Evolutionary conservation across 92 coral and sea anemone species (phyloP), one percentile per base, ranked within the genome.

Genomic region (Epizoanthus fatuus): DNA sequence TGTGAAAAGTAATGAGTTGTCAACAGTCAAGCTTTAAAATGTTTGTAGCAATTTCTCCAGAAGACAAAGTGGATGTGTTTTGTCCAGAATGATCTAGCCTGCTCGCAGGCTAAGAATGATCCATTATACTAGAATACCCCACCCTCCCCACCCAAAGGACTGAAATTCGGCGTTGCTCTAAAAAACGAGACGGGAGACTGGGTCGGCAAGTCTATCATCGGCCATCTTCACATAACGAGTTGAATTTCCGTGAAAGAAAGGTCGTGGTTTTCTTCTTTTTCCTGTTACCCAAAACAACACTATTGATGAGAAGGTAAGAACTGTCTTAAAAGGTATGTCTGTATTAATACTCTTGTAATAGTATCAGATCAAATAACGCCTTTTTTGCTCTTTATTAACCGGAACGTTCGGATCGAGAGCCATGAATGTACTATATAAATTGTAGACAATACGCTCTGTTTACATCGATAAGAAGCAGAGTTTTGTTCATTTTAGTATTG

Each of bases 381-480:
- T 49, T 49, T 49, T 10, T 12, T 40, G 19, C 11, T 25, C 17
- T 38, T 58, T 75, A 14, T 15, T 37, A 40, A 37, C 38, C 69
- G 11, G 40, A 63, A 63, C 40, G 42, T 63, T 38, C 38, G 6
- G 44, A 6, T 20, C 16, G 15, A 10, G 38, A 7, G 16, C 32
- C 32, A n/a, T 3, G 69, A 32, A 6, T n/a, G 35, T 29, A 29
- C 35, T 29, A 29, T 29, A 29, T 29, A 29, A 29, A 29, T 1
- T 29, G 22, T 32, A 15, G 42, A 25, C 69, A 63, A 63, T 38
- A 19, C 53, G 32, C 15, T 75, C 81, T 75, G 81, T 75, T 75
- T 75, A 75, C 81, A 75, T 75, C 68, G n/a, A 5, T 65, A 37
- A 39, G 52, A 75, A 58, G 22, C 15, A 57, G 12, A 8, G 9